Evolutionary conservation across 53 echinoderm and acorn worm species (phyloP), one percentile per base, ranked within the genome.

Genomic region (Henricia sp.): DNA sequence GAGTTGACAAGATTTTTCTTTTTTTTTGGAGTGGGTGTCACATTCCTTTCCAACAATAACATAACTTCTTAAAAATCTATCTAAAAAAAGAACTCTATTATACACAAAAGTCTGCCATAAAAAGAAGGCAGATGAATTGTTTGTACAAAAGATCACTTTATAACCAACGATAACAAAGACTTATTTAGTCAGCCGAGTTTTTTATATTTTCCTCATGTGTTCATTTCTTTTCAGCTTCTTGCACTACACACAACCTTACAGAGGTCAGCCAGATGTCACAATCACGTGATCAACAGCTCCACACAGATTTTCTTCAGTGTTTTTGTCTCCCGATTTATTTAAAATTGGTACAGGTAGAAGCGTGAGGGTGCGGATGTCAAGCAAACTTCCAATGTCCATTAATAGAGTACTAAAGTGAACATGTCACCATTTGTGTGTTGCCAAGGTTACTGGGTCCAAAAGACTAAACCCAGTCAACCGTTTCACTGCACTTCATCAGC

Each of bases 1-100:
- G 80, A 80, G 80, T 80, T 64, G 80, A 80, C 80, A 64, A 64
- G 80, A 80, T 46, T 80, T 80, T n/a, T n/a, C n/a, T n/a, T n/a
- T 77, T 42, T 77, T 72, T 80, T 80, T 77, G 27, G 77, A 80
- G 80, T 80, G 57, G 80, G 80, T 80, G 64, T 80, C 80, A 80
- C 77, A 77, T 63, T 64, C 80, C 64, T 28, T 80, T 80, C 68
- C 80, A 80, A 80, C 80, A 80, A 63, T 80, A 80, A 80, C 80
- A 80, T 80, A 80, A 80, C 62, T 64, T 80, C 64, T 43, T 77
- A n/a, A n/a, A n/a, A n/a, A 58, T 80, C 63, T 80, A 62, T 80
- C 63, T 62, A 80, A 39, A 67, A 76, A 80, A 80, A 48, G 62
- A 77, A 80, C 64, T 80, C 80, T 80, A 80, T 64, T 80, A 23